Percentiles rank a stretch among this genome's conserved stretches.
phyloP scores from a whole-genome alignment of 1,140 invertebrate genomes.

The Trichonephila inaurata region DNA sequence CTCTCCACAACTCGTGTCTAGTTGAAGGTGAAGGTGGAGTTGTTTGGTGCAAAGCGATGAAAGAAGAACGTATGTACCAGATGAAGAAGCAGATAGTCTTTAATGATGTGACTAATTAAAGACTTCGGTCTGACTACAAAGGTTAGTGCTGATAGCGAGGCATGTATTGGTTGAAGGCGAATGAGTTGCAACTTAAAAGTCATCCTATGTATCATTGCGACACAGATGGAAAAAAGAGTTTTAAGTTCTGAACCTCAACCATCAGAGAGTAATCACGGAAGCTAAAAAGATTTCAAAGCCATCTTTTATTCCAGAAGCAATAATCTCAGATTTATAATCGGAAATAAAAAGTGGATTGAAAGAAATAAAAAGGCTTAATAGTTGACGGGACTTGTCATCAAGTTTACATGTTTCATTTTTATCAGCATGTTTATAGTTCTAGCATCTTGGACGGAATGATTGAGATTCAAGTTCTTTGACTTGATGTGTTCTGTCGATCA shows the following conservation, averaged over 20 bases:
- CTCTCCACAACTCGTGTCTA: background rate
- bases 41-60: background rate
- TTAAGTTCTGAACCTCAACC: background rate
- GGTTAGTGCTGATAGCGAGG: background rate
- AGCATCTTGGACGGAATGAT: too few relatives aligned
- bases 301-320: background rate
- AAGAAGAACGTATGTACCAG: background rate
- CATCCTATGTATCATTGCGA: background rate
- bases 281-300: background rate
- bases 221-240: background rate
- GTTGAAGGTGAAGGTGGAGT: background rate
- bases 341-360: background rate
- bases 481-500: too few relatives aligned
- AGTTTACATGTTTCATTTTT: background rate
- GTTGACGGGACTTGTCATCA: background rate
- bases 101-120: constrained; percentile 9
- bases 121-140: background rate
- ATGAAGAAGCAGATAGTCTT: background rate
- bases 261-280: background rate
- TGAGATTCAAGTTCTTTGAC: too few relatives aligned
- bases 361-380: background rate
- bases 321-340: background rate
- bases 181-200: background rate
- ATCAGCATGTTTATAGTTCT: background rate
- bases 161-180: background rate